Evolutionary conservation across 2,797 vertebrate genomes (phyloP).

Genomic region (Aulostomus chinensis): DNA sequence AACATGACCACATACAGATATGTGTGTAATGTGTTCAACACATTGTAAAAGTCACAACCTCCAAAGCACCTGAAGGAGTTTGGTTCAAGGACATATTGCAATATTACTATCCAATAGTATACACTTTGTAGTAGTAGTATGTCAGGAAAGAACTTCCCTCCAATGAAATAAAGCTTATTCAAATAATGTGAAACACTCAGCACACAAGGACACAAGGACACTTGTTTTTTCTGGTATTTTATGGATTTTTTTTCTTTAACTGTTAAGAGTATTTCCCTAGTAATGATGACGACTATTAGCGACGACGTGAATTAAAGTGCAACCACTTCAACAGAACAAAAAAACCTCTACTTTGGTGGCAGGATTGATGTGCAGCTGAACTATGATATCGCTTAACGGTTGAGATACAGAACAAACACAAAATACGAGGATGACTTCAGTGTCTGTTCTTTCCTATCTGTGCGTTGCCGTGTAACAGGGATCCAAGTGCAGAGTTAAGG

Average conservation of each 20-base stretch:
- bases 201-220: conserved; percentile 77
- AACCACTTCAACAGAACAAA: conserved; percentile 15
- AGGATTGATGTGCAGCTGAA: conserved; percentile 37
- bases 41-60: conserved; percentile 41
- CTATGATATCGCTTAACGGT: conserved; percentile 23
- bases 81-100: conserved; percentile 39
- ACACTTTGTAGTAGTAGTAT: not conserved
- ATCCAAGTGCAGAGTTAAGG: conserved; percentile 43
- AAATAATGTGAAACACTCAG: conserved; percentile 26
- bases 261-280: conserved; percentile 24
- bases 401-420: conserved; percentile 21
- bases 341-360: conserved; percentile 15
- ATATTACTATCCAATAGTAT: conserved; percentile 21
- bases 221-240: conserved; percentile 56
- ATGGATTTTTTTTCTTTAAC: conserved; percentile 37
- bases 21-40: conserved; percentile 41
- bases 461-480: conserved; percentile 20
- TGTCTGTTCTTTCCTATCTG: conserved; percentile 4
- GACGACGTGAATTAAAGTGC: conserved; percentile 25
- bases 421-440: not conserved
- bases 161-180: conserved; percentile 21
- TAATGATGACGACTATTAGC: conserved; percentile 29
- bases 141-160: conserved; percentile 3
- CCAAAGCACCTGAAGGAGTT: conserved; percentile 40
- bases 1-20: conserved; percentile 46